phyloP scores from a whole-genome alignment of 64 coral and sea anemone genomes.

The Pocillopora damicornis region DNA sequence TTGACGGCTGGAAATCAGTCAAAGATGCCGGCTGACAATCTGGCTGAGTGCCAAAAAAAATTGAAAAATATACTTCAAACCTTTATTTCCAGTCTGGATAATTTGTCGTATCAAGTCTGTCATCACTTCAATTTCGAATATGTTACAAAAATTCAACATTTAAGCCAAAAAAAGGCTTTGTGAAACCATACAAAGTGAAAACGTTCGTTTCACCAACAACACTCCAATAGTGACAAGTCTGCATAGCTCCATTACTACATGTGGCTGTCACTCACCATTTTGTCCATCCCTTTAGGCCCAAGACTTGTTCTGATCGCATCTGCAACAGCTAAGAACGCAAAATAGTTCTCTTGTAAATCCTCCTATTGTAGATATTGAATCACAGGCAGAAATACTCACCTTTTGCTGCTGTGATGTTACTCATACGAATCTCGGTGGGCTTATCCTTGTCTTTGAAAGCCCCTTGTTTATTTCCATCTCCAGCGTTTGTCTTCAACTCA shows the following conservation, averaged over 20 bases:
- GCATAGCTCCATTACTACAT: no score
- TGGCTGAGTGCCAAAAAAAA: no score
- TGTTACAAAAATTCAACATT: no score
- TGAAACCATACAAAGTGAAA: not conserved
- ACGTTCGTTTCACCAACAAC: not conserved
- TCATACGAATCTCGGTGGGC: conserved; percentile 95
- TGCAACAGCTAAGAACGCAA: conserved; percentile 70
- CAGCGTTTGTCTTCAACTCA: conserved; percentile 44
- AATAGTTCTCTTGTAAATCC: not conserved
- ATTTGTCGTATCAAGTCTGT: no score
- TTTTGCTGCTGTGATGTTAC: conserved; percentile 96
- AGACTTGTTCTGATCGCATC: conserved; percentile 96
- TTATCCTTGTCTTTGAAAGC: conserved; percentile 99
- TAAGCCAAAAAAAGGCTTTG: no score
- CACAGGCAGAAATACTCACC: conserved; percentile 12
- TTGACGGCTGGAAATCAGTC: no score
- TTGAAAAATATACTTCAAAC: no score
- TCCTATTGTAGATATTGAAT: not conserved
- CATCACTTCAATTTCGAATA: no score
- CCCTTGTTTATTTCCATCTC: conserved; percentile 38
- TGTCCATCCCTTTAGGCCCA: conserved; percentile 99
- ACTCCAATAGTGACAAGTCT: not conserved
- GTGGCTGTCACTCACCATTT: conserved; percentile 71
- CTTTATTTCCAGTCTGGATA: no score
- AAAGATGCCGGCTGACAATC: no score